Percentiles rank a stretch among this genome's conserved stretches.
Conservation (phyloP, 2,888 invertebrate species). For the Sympetrum striolatum region DNA sequence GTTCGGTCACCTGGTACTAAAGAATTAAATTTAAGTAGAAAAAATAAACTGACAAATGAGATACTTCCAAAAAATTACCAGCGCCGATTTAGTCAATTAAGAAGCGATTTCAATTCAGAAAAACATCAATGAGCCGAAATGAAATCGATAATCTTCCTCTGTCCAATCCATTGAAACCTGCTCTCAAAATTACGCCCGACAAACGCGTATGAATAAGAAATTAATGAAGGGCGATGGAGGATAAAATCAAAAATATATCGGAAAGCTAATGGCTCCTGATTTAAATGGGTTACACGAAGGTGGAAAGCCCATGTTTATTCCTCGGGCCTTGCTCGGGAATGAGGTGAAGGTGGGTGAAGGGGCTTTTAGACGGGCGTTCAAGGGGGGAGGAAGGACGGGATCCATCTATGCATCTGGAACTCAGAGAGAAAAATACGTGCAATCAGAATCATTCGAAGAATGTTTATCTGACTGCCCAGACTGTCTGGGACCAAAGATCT, state of each 20-base stretch:
- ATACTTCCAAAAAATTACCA: too few relatives aligned
- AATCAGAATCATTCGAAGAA: background rate
- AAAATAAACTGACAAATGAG: too few relatives aligned
- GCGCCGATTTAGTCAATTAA: too few relatives aligned
- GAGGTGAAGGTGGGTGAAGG: conserved; percentile 44
- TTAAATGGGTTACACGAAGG: background rate
- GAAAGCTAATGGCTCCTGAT: background rate
- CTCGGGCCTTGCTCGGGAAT: conserved; percentile 3
- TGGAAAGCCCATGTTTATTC: background rate
- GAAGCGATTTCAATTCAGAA: too few relatives aligned
- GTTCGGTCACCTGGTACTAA: too few relatives aligned
- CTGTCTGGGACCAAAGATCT: too few relatives aligned
- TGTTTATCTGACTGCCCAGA: too few relatives aligned
- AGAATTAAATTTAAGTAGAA: too few relatives aligned
- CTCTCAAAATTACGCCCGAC: too few relatives aligned
- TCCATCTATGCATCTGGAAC: background rate
- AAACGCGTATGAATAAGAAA: background rate
- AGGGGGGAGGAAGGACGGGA: background rate
- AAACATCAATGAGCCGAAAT: too few relatives aligned
- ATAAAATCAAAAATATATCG: background rate
- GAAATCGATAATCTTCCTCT: too few relatives aligned
- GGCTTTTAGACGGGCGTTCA: conserved; percentile 13
- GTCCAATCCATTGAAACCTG: too few relatives aligned
- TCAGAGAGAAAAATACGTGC: background rate
- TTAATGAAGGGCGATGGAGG: background rate